Percentiles rank a stretch among this genome's conserved stretches.
phyloP scores from a whole-genome alignment of 2,797 vertebrate genomes.

The Valencia hispanica region DNA sequence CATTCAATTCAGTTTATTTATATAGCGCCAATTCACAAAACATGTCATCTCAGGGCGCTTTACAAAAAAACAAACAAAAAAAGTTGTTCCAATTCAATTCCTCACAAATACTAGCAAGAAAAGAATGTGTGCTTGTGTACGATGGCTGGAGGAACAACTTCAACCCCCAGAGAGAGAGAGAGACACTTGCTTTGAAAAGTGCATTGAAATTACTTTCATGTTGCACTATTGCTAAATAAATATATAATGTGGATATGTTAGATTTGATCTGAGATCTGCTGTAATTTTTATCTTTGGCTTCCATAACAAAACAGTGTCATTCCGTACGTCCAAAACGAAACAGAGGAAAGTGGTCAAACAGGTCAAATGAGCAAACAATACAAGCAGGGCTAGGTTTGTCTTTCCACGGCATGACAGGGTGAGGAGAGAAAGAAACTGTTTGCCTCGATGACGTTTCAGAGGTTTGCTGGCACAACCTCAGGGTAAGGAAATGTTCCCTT shows the following conservation, averaged over 20 bases:
- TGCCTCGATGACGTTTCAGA: slow-evolving; percentile 8
- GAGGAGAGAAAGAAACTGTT: slow-evolving; percentile 2
- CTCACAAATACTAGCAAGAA: too few species aligned
- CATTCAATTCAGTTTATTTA: too few species aligned
- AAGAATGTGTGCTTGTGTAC: too few species aligned
- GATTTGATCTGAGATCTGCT: too few species aligned
- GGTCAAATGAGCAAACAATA: not conserved
- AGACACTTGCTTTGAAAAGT: not conserved
- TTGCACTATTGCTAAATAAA: not conserved
- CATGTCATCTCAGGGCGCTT: too few species aligned
- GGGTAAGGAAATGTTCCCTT: not conserved
- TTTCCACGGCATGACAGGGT: not conserved
- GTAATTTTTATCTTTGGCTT: not conserved
- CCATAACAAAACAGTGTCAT: too few species aligned
- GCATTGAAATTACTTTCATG: not conserved
- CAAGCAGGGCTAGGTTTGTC: not conserved
- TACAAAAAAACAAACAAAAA: too few species aligned
- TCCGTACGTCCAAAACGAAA: not conserved
- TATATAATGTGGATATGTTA: not conserved
- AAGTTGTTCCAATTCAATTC: too few species aligned
- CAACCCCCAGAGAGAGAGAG: too few species aligned
- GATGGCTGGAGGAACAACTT: too few species aligned
- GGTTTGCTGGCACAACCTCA: not conserved
- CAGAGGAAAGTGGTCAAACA: not conserved
- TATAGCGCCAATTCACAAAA: too few species aligned